Base-by-base conservation (phyloP, 1,140 invertebrate genomes). In the Phymorhynchus buccinoides region DNA sequence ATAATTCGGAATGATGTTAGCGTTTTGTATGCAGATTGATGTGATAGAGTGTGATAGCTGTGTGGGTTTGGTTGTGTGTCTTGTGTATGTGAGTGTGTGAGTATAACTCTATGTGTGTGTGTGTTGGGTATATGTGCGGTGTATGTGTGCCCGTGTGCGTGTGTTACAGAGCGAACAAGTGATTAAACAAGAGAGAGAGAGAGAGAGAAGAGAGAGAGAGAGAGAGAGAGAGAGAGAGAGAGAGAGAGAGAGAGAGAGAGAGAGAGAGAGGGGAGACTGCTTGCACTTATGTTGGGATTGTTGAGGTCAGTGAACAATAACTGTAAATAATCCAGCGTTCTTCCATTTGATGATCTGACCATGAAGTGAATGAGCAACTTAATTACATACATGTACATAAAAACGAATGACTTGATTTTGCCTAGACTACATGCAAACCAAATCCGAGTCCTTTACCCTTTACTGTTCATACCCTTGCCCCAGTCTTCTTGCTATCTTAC, bases 271-370 rank as follows among this genome's bases (percentile, higher is more conserved):
- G 62, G 7, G n/a, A 7, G 62, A 7, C 0, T 22, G 62, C 27
- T 7, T 14, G 27, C 30, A 1, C 35, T 6, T 71, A 37, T 35
- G 27, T 71, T 35, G 7, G 32, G 9, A 41, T 35, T 6, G 73
- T 37, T 16, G 37, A 22, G 37, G 37, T 14, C 14, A 27, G 73
- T 37, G 14, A 41, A 4, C 39, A 41, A 75, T 35, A 75, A 62
- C 12, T 39, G 37, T 39, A 41, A 27, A 75, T 75, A 75, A 75
- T 41, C 35, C 39, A 75, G 73, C 14, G 73, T 41, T 75, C 73
- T 75, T 75, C 73, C 73, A 75, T 27, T 75, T 75, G 9, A 75
- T 75, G 73, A 41, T 75, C 73, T 75, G 73, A 75, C 73, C 73
- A 41, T 18, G 35, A 71, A 71, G 35, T 71, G 30, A 35, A 71